Percentiles rank a stretch among this genome's conserved stretches.
These are phyloP conservation scores for Dryocosmus kuriphilus DNA, from an alignment of 2,888 invertebrate genomes.

Conservation along the genomic window DNA sequence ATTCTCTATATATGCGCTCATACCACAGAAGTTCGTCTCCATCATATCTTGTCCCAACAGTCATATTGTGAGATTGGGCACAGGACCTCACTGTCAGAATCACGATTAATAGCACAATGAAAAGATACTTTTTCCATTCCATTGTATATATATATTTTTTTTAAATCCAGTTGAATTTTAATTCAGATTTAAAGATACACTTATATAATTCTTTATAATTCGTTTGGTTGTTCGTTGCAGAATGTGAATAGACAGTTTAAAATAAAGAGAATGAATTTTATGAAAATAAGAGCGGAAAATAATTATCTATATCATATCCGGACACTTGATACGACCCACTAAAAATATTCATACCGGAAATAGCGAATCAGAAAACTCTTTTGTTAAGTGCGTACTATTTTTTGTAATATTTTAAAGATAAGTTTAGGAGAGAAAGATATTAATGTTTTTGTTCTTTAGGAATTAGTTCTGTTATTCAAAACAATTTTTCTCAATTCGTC, in stretches of 20 bases:
- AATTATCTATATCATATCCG: neutral
- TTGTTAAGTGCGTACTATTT: neutral
- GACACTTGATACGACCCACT: too few relatives aligned
- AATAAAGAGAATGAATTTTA: neutral
- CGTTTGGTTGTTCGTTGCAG: neutral
- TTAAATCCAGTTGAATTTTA: neutral
- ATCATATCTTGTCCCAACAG: constrained; percentile 59
- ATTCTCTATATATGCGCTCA: constrained; percentile 62
- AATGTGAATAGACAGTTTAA: neutral
- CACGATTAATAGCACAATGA: neutral
- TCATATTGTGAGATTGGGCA: constrained; percentile 60
- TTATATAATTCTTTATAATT: neutral
- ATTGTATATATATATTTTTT: constrained; percentile 10
- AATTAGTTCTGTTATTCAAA: too few relatives aligned
- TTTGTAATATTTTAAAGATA: too few relatives aligned
- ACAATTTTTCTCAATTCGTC: too few relatives aligned
- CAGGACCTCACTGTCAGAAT: constrained; percentile 33
- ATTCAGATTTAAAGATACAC: neutral
- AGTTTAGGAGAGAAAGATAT: too few relatives aligned
- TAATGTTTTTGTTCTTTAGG: too few relatives aligned
- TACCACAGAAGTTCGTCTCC: constrained; percentile 58
- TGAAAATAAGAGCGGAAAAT: neutral
- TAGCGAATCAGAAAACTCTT: neutral
- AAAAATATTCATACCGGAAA: neutral
- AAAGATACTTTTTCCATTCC: neutral